phyloP scores from a whole-genome alignment of 2,888 invertebrate genomes.

The Erebia epiphron region DNA sequence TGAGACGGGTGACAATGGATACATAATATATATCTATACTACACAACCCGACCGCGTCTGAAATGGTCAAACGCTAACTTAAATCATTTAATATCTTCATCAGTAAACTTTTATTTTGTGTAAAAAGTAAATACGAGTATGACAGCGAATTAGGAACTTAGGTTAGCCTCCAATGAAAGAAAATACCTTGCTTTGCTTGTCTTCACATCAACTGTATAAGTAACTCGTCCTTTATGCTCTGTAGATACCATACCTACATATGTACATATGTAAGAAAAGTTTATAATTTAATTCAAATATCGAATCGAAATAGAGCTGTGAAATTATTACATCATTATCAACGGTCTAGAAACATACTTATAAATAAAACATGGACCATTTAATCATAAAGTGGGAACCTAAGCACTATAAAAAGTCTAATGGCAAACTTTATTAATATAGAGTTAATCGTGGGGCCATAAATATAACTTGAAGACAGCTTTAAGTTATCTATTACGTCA shows the following conservation, averaged over 20 bases:
- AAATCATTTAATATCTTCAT: too few relatives aligned
- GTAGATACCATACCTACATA: not conserved
- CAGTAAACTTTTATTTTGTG: too few relatives aligned
- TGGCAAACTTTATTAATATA: constrained; percentile 29
- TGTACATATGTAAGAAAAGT: not conserved
- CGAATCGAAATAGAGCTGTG: constrained; percentile 1
- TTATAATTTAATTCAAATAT: not conserved
- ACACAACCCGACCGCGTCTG: too few relatives aligned
- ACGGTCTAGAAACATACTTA: constrained; percentile 21
- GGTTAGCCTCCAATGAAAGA: too few relatives aligned
- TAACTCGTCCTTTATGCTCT: not conserved
- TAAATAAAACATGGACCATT: constrained; percentile 30
- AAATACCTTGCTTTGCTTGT: too few relatives aligned
- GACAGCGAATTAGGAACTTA: too few relatives aligned
- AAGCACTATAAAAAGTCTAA: constrained; percentile 28
- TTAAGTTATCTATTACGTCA: constrained; percentile 30
- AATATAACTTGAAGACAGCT: constrained; percentile 34
- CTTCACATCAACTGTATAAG: too few relatives aligned
- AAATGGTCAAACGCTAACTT: too few relatives aligned
- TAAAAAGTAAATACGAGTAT: too few relatives aligned
- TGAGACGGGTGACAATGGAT: too few relatives aligned
- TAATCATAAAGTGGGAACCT: constrained; percentile 17
- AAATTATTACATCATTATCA: constrained; percentile 24
- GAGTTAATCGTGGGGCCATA: constrained; percentile 29
- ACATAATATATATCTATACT: too few relatives aligned